Conservation (phyloP, 2,888 invertebrate species). For the Pyralis farinalis region DNA sequence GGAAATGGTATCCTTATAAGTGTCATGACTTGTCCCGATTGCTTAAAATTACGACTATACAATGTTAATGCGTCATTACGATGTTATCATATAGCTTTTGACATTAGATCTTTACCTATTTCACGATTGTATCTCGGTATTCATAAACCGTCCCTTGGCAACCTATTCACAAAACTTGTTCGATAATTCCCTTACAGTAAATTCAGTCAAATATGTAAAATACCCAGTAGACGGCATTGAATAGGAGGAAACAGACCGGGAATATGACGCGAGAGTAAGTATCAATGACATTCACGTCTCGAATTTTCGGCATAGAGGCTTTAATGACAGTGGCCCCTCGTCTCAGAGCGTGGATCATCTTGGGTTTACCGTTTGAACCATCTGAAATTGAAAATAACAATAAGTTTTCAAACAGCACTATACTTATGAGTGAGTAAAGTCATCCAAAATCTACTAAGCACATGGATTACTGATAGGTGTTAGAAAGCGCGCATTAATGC, state of each 20-base stretch:
- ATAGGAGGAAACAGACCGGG: conserved; percentile 96
- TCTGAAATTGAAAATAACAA: conserved; percentile 53
- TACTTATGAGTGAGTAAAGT: too few relatives aligned
- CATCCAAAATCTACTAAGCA: too few relatives aligned
- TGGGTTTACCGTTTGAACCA: conserved; percentile 81
- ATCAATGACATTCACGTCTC: conserved; percentile 98
- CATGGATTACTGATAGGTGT: too few relatives aligned
- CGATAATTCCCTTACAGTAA: background rate
- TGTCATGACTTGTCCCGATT: too few relatives aligned
- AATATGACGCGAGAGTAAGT: conserved; percentile 98
- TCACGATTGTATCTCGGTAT: background rate
- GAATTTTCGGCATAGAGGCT: conserved; percentile 96
- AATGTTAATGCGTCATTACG: too few relatives aligned
- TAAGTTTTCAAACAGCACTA: too few relatives aligned
- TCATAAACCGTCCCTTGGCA: background rate
- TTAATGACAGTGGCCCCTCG: conserved; percentile 92
- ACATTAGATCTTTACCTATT: background rate
- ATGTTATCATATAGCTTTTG: too few relatives aligned
- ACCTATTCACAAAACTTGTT: background rate
- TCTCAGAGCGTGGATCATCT: conserved; percentile 90
- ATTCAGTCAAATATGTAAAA: conserved; percentile 90
- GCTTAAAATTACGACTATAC: too few relatives aligned
- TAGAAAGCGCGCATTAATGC: too few relatives aligned
- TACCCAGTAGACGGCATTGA: conserved; percentile 97
- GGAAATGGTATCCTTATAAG: too few relatives aligned